phyloP scores from a whole-genome alignment of 1,140 invertebrate species.

The Dolichoris vasculosae region DNA sequence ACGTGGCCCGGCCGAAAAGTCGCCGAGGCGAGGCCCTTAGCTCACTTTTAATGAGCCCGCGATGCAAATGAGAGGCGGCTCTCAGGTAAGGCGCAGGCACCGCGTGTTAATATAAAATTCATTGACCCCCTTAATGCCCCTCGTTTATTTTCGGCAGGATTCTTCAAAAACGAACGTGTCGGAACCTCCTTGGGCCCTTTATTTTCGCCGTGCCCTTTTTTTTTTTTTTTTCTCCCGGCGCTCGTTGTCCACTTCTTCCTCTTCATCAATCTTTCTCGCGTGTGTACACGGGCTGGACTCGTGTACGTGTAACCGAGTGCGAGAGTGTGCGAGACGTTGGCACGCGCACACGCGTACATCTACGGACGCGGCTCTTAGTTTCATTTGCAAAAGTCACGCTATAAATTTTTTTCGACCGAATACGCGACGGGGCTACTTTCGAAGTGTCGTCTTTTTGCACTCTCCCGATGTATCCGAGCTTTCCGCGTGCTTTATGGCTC shows the following conservation, averaged over 20 bases:
- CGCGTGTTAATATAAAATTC: constrained; percentile 41
- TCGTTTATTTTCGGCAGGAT: constrained; percentile 46
- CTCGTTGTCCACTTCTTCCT: constrained; percentile 7
- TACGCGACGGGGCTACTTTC: too few species aligned
- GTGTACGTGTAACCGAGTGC: neutral
- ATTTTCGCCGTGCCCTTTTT: neutral
- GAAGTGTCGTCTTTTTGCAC: too few species aligned
- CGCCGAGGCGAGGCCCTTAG: too few species aligned
- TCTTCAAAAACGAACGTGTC: constrained; percentile 30
- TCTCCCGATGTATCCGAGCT: too few species aligned
- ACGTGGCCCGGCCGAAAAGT: too few species aligned
- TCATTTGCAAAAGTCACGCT: constrained; percentile 33
- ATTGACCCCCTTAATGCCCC: constrained; percentile 44
- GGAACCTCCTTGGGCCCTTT: neutral
- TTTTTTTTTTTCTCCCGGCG: too few species aligned
- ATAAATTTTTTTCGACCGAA: constrained; percentile 24
- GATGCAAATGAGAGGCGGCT: neutral
- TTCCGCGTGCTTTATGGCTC: too few species aligned
- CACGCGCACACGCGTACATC: neutral
- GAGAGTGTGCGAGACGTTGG: neutral
- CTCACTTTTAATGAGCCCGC: neutral
- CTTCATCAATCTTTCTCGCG: constrained; percentile 46
- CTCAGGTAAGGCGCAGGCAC: neutral
- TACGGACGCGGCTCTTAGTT: constrained; percentile 16
- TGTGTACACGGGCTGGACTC: neutral